These are phyloP conservation scores for Clarias macrocephalus DNA, from an alignment of 2,113 vertebrate species.

Conservation along the genomic window DNA sequence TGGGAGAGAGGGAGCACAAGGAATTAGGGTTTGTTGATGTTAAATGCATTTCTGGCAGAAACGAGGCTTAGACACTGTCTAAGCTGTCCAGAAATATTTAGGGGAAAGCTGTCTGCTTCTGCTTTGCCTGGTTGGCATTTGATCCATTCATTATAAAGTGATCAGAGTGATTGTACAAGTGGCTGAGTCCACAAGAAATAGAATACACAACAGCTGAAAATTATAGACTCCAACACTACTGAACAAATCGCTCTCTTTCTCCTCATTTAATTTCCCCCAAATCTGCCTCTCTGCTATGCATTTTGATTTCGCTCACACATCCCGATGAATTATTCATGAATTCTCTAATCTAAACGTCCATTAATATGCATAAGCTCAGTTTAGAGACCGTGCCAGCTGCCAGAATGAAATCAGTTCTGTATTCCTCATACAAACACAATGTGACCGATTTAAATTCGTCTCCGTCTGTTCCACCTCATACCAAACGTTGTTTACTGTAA, in stretches of 20 bases:
- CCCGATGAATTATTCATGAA: slow-evolving; percentile 45
- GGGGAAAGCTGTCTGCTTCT: slow-evolving; percentile 24
- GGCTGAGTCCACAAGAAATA: slow-evolving; percentile 32
- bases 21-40: slow-evolving; percentile 29
- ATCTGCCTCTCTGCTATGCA: slow-evolving; percentile 42
- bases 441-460: slow-evolving; percentile 1
- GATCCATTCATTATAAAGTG: slow-evolving; percentile 46
- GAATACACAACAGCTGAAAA: slow-evolving; percentile 28
- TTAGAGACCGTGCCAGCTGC: slow-evolving; percentile 55
- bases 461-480: background rate
- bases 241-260: slow-evolving; percentile 30
- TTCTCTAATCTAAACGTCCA: slow-evolving; percentile 48
- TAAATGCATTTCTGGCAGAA: slow-evolving; percentile 34
- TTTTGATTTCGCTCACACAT: slow-evolving; percentile 51
- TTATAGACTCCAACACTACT: slow-evolving; percentile 45
- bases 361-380: slow-evolving; percentile 56
- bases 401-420: slow-evolving; percentile 40
- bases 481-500: slow-evolving; percentile 13
- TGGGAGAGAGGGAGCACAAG: slow-evolving; percentile 6
- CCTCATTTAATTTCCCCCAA: background rate
- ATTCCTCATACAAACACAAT: slow-evolving; percentile 32
- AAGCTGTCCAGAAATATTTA: slow-evolving; percentile 43
- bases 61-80: slow-evolving; percentile 22
- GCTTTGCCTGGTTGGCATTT: slow-evolving; percentile 27
- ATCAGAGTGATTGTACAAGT: slow-evolving; percentile 37